Evolutionary conservation across 2,113 vertebrate species (phyloP).

Genomic region (Phodopus roborovskii): DNA sequence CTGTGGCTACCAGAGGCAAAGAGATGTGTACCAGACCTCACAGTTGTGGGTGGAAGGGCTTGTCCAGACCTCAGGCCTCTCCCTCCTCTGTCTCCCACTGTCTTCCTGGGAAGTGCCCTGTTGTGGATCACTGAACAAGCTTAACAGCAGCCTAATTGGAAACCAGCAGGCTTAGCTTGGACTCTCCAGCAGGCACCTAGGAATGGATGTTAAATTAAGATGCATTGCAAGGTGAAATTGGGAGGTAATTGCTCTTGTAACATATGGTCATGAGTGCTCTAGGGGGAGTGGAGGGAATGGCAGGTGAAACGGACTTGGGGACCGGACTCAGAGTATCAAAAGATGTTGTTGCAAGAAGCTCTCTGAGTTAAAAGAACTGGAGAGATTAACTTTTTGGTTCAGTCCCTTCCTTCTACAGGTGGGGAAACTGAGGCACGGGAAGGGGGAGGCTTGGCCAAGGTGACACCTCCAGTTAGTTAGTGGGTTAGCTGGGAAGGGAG

Average conservation of each 20-base stretch:
- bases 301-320: not conserved
- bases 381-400: not conserved
- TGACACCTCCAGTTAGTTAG: not conserved
- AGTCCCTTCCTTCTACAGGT: not conserved
- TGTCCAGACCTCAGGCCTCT: not conserved
- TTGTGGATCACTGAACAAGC: not conserved
- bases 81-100: accelerated
- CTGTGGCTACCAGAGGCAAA: slow-evolving; percentile 37
- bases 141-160: slow-evolving; percentile 59
- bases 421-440: not conserved
- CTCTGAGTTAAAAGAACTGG: not conserved
- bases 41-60: not conserved
- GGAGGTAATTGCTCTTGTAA: slow-evolving; percentile 70
- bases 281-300: not conserved
- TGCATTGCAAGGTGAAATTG: slow-evolving; percentile 68
- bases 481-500: not conserved
- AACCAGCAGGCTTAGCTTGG: slow-evolving; percentile 48
- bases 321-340: not conserved
- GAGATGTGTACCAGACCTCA: not conserved
- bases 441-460: not conserved
- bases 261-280: slow-evolving; percentile 38
- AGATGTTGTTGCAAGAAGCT: not conserved
- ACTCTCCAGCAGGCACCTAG: slow-evolving; percentile 44
- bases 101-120: not conserved
- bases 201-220: slow-evolving; percentile 71